A percentile compares a stretch with the other conserved stretches of the same genome.
These are phyloP conservation scores for Ormyrus nitidulus DNA, from an alignment of 2,888 invertebrate genomes.

Conservation along the genomic window DNA sequence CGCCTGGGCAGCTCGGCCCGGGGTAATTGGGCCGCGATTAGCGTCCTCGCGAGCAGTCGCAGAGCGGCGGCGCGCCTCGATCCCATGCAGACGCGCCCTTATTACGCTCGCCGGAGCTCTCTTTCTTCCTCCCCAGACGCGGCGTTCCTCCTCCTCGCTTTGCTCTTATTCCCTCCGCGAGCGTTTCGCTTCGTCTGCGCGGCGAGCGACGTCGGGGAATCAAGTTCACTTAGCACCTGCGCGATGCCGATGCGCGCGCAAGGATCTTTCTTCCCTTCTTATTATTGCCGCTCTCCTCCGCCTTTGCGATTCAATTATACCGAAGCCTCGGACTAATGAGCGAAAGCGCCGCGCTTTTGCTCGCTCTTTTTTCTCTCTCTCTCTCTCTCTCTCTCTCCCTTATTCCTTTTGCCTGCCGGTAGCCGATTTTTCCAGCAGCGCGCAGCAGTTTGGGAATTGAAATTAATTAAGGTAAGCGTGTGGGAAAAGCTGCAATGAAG, in stretches of 20 bases:
- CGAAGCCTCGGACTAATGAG: too few relatives aligned
- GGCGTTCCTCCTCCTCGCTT: background rate
- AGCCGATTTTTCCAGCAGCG: too few relatives aligned
- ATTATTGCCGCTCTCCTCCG: too few relatives aligned
- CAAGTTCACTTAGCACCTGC: constrained; percentile 40
- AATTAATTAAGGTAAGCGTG: too few relatives aligned
- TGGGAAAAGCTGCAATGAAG: too few relatives aligned
- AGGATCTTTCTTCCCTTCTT: too few relatives aligned
- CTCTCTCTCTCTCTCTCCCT: background rate
- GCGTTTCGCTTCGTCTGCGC: constrained; percentile 31
- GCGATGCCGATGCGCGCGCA: background rate
- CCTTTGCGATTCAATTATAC: too few relatives aligned
- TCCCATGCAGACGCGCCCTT: background rate
- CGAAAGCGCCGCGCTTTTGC: too few relatives aligned
- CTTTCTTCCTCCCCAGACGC: background rate
- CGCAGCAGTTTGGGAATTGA: too few relatives aligned
- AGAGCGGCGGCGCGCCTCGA: background rate
- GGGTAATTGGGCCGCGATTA: constrained; percentile 15
- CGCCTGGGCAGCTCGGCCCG: background rate
- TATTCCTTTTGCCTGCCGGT: background rate
- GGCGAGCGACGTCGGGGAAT: constrained; percentile 2
- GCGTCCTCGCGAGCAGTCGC: background rate
- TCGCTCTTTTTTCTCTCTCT: background rate
- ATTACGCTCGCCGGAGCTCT: background rate
- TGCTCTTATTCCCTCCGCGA: background rate